phyloP scores from a whole-genome alignment of 2,888 invertebrate species.

The Erebia aethiops region DNA sequence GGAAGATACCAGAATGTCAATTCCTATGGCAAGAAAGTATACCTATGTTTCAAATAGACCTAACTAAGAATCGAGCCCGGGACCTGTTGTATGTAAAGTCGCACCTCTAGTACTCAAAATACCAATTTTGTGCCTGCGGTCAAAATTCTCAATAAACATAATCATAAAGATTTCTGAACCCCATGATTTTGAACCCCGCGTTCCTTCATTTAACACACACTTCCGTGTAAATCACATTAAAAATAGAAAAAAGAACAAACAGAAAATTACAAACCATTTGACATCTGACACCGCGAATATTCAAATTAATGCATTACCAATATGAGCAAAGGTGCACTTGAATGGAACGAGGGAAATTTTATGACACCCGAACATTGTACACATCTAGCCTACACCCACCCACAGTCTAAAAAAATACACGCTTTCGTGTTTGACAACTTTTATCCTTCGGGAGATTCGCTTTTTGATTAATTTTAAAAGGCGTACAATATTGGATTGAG shows the following conservation, averaged over 20 bases:
- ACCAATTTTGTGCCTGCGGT: too few species aligned
- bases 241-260: slow-evolving; percentile 60
- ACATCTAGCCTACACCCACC: slow-evolving; percentile 47
- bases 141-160: slow-evolving; percentile 1
- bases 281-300: slow-evolving; percentile 83
- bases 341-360: slow-evolving; percentile 68
- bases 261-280: slow-evolving; percentile 81
- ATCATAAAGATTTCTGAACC: slow-evolving; percentile 37
- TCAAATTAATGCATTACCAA: slow-evolving; percentile 83
- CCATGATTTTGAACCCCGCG: slow-evolving; percentile 41
- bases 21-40: too few species aligned
- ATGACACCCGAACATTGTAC: slow-evolving; percentile 58
- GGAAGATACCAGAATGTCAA: too few species aligned
- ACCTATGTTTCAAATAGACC: too few species aligned
- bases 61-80: too few species aligned
- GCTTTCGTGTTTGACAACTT: too few species aligned
- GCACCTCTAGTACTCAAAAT: background rate
- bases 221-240: slow-evolving; percentile 68
- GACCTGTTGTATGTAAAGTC: too few species aligned
- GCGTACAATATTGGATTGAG: too few species aligned
- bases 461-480: too few species aligned
- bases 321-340: slow-evolving; percentile 74
- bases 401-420: slow-evolving; percentile 50
- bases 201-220: slow-evolving; percentile 51
- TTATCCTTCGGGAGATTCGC: too few species aligned